Evolutionary conservation across 2,113 vertebrate species (phyloP).

Genomic region (Lepus europaeus): DNA sequence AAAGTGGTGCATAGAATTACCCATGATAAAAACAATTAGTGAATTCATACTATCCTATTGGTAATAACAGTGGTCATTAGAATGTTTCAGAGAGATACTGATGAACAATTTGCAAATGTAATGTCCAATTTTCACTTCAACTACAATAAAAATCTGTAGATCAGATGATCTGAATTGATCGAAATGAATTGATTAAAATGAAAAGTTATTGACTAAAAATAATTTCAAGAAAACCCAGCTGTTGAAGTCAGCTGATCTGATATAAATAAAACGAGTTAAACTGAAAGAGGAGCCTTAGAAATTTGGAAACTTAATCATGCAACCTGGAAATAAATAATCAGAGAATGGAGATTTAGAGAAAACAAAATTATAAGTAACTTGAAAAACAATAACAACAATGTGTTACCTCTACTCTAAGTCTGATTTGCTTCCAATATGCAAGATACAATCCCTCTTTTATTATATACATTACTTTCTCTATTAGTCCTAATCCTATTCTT

Average conservation of each 20-base stretch:
- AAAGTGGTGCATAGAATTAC: background rate
- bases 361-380: conserved; percentile 62
- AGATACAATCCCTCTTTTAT: background rate
- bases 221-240: conserved; percentile 70
- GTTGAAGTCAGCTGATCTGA: conserved; percentile 67
- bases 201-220: conserved; percentile 67
- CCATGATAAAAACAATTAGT: background rate
- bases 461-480: background rate
- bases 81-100: background rate
- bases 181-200: conserved; percentile 71
- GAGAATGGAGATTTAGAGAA: conserved; percentile 56
- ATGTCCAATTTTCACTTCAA: conserved; percentile 13
- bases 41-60: background rate
- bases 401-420: background rate
- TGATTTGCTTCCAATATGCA: background rate
- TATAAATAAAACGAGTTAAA: conserved; percentile 75
- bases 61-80: background rate
- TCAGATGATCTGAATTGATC: conserved; percentile 63
- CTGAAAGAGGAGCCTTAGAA: conserved; percentile 57
- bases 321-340: conserved; percentile 73
- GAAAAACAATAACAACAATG: conserved; percentile 27
- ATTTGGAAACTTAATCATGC: conserved; percentile 61
- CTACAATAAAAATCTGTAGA: conserved; percentile 29
- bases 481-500: background rate
- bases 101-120: conserved; percentile 1